Conservation (phyloP, 2,113 vertebrate genomes). For the Leptosomus discolor region DNA sequence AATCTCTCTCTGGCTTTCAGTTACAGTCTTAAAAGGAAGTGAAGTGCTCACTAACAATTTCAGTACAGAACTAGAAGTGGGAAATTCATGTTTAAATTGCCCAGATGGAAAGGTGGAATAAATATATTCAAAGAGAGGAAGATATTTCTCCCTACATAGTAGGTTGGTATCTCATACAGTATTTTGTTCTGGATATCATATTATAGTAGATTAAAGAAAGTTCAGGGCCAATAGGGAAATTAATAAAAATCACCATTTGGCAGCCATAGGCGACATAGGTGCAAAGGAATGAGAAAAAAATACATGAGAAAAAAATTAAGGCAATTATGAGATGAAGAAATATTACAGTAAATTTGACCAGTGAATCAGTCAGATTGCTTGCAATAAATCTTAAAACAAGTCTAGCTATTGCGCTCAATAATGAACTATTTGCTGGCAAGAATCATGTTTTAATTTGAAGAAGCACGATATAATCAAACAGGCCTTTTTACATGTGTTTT, state of each 20-base stretch:
- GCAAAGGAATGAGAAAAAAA: not conserved
- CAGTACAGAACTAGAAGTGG: not conserved
- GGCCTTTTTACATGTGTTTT: not conserved
- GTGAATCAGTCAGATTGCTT: not conserved
- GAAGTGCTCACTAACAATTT: not conserved
- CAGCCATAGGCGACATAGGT: not conserved
- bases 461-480: not conserved
- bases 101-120: not conserved
- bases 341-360: not conserved
- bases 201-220: not conserved
- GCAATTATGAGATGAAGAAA: not conserved
- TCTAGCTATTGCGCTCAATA: not conserved
- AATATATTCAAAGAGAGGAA: not conserved
- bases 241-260: not conserved
- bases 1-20: not conserved
- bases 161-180: accelerated
- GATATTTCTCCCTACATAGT: not conserved
- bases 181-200: not conserved
- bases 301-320: not conserved
- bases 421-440: not conserved
- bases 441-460: not conserved
- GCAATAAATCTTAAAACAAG: not conserved
- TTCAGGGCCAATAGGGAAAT: not conserved
- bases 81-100: not conserved
- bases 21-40: not conserved